phyloP scores from a whole-genome alignment of 2,797 vertebrate species.

The Loriculus beryllinus region DNA sequence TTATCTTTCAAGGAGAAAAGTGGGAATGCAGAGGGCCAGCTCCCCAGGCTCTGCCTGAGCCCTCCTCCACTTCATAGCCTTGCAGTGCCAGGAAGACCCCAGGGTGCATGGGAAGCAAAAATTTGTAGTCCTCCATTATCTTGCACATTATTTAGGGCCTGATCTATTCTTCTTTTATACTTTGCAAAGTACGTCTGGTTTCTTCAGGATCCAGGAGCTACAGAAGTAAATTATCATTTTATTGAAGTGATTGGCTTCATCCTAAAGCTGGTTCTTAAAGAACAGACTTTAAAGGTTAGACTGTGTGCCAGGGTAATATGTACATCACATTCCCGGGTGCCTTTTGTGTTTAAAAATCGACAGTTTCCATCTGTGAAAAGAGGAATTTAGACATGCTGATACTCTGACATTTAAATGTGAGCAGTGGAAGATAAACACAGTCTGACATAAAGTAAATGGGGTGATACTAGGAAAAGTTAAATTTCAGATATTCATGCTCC shows the following conservation, averaged over 20 bases:
- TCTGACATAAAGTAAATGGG: constrained; percentile 17
- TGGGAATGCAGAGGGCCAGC: background rate
- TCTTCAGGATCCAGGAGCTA: background rate
- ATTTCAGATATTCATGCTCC: background rate
- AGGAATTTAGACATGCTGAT: constrained; percentile 51
- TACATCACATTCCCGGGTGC: constrained; percentile 22
- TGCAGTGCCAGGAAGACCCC: background rate
- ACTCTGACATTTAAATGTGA: constrained; percentile 62
- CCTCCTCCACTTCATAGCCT: background rate
- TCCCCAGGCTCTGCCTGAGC: background rate
- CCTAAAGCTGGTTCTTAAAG: background rate
- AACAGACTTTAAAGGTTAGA: constrained; percentile 30
- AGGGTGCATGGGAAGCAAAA: background rate
- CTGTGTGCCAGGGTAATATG: constrained; percentile 19
- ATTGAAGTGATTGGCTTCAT: background rate
- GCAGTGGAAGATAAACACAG: constrained; percentile 33
- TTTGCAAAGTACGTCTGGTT: background rate
- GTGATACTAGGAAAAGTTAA: constrained; percentile 17
- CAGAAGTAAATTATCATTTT: background rate
- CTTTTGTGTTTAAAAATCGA: constrained; percentile 45
- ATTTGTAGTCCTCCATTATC: background rate
- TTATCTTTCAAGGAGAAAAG: background rate
- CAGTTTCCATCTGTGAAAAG: constrained; percentile 39
- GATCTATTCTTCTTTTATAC: background rate
- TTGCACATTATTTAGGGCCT: background rate